Conservation (phyloP, 2,888 invertebrate genomes). For the Noctua fimbriata region DNA sequence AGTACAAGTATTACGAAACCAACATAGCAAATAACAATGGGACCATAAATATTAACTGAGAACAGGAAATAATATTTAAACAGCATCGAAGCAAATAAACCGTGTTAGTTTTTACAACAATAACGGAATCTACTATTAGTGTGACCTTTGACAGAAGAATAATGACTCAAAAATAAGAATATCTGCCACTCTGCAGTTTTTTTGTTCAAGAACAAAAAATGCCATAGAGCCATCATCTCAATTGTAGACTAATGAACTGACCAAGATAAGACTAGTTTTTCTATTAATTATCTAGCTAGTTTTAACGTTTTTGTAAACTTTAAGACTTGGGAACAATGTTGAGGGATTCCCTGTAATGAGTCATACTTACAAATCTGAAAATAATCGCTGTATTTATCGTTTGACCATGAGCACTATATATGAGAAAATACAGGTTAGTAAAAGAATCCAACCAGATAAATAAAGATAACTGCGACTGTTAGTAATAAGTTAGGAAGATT, state of each 20-base stretch:
- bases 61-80: slow-evolving; percentile 63
- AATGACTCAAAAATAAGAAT: slow-evolving; percentile 35
- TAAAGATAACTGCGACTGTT: background rate
- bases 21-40: slow-evolving; percentile 52
- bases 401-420: background rate
- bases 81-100: slow-evolving; percentile 48
- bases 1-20: slow-evolving; percentile 23
- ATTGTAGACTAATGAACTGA: slow-evolving; percentile 39
- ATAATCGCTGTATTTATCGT: background rate
- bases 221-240: slow-evolving; percentile 14
- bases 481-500: background rate
- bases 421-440: slow-evolving; percentile 15
- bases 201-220: slow-evolving; percentile 44
- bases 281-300: slow-evolving; percentile 1
- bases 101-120: slow-evolving; percentile 49
- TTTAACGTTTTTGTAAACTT: slow-evolving; percentile 12
- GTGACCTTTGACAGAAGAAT: slow-evolving; percentile 54
- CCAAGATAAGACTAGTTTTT: slow-evolving; percentile 14
- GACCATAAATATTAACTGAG: slow-evolving; percentile 50
- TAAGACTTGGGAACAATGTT: background rate
- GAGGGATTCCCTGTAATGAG: slow-evolving; percentile 25
- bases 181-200: slow-evolving; percentile 18
- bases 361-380: slow-evolving; percentile 22
- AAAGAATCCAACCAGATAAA: background rate
- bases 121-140: slow-evolving; percentile 37